Percentiles rank a stretch among this genome's conserved stretches.
These are phyloP conservation scores for Nasua narica DNA, from an alignment of 2,797 vertebrate species.

Conservation along the genomic window DNA sequence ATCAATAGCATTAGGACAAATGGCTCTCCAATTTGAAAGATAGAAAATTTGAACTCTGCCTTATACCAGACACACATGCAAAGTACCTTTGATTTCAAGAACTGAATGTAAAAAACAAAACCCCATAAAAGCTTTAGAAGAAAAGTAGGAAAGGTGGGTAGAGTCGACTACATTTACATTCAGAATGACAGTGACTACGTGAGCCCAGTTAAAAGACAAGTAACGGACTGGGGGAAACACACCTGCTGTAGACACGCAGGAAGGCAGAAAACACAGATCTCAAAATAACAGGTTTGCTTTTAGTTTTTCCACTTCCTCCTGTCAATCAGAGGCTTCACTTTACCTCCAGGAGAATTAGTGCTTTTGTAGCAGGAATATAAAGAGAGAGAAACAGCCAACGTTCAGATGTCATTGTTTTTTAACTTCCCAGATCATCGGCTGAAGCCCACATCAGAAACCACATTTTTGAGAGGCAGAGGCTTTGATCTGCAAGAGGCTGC, in stretches of 20 bases:
- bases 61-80: background rate
- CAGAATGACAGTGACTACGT: background rate
- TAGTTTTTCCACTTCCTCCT: slow-evolving; percentile 23
- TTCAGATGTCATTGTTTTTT: slow-evolving; percentile 67
- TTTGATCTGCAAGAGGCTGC: slow-evolving; percentile 67
- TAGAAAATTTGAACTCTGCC: background rate
- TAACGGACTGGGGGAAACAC: background rate
- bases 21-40: background rate
- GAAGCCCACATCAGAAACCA: slow-evolving; percentile 65
- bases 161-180: slow-evolving; percentile 9
- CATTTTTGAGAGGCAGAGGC: slow-evolving; percentile 52
- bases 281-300: slow-evolving; percentile 55
- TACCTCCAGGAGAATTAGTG: slow-evolving; percentile 57
- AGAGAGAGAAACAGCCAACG: slow-evolving; percentile 35
- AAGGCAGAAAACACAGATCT: background rate
- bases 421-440: slow-evolving; percentile 47
- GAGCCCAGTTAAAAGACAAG: slow-evolving; percentile 16
- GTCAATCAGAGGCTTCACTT: slow-evolving; percentile 54
- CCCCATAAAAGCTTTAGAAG: background rate
- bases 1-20: background rate
- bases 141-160: background rate
- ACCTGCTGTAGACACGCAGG: background rate
- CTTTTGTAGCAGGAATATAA: slow-evolving; percentile 46
- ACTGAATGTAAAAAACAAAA: slow-evolving; percentile 3
- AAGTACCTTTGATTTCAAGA: slow-evolving; percentile 42